Base-by-base conservation (phyloP, 2,113 vertebrate genomes). In the Actenoides hombroni region DNA sequence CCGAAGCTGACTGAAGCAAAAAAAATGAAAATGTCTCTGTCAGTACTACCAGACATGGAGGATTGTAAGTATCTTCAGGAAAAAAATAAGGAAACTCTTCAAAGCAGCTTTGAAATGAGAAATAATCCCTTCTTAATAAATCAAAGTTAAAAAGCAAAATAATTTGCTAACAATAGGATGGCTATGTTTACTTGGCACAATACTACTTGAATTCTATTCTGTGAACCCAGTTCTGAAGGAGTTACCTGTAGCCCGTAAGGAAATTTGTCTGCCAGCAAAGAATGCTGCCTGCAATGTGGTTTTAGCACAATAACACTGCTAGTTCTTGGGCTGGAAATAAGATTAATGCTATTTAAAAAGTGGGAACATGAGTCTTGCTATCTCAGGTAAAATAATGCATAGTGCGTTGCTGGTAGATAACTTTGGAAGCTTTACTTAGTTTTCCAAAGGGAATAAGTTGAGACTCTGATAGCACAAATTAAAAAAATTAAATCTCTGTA, bases 21-120 rank as follows among this genome's bases (percentile, higher is more conserved):
- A 83, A 85, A 86, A 64, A 60, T 63, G 28, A 98, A 98, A 85
- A 11, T 49, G 29, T 89, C 96, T 48, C 2, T 97, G 21, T 39
- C 85, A 4, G 1, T 59, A 39, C 10, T 98, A 64, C 60, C 54
- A 33, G 98, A 98, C 21, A 74, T 93, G 26, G 96, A 97, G 20
- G 99, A 99, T 19, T 98, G 99, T 99, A 94, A 96, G 97, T 96
- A 48, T 74, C 57, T 61, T 70, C 42, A 73, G 35, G 49, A 14
- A 63, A 75, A 84, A 83, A 84, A 46, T 28, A 46, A 48, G 14
- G 19, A 16, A 86, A 60, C 10, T 70, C 37, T 54, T 20, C 23
- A 54, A 48, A 51, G 28, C 29, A 49, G 2, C 33, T 60, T 40
- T 73, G 25, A 88, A 77, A 75, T 76, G 6, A 63, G 7, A 63